These are phyloP conservation scores for Cerastoderma edule DNA, from an alignment of 2,888 invertebrate genomes.

Conservation along the genomic window DNA sequence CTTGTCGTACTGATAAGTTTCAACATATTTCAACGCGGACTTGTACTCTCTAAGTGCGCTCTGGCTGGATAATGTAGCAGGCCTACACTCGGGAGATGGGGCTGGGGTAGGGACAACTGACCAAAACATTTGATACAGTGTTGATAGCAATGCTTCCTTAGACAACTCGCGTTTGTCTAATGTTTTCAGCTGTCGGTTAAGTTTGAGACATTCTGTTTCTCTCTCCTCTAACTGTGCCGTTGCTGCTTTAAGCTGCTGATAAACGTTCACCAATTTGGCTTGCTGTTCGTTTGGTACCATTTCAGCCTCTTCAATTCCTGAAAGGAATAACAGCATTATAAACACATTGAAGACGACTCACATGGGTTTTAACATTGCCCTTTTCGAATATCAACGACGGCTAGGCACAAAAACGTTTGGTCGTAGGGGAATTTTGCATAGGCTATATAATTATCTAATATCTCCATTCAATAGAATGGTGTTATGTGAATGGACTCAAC, in stretches of 20 bases:
- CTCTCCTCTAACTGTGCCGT: conserved; percentile 28
- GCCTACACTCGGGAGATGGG: neutral
- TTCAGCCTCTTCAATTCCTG: conserved; percentile 28
- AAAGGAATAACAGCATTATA: neutral
- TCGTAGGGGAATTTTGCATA: too few relatives aligned
- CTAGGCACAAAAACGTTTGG: too few relatives aligned
- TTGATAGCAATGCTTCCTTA: neutral
- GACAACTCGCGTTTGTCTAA: neutral
- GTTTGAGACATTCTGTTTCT: conserved; percentile 9
- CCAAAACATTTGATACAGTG: conserved; percentile 2
- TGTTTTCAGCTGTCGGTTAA: neutral
- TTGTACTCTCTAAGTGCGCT: neutral
- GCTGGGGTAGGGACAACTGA: neutral
- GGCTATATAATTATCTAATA: too few relatives aligned
- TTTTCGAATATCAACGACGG: too few relatives aligned
- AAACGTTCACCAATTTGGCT: conserved; percentile 34
- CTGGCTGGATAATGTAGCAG: conserved; percentile 17
- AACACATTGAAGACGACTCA: too few relatives aligned
- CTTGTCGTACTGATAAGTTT: neutral
- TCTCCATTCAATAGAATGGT: too few relatives aligned
- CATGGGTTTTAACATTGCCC: too few relatives aligned
- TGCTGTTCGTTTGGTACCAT: conserved; percentile 30
- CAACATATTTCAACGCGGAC: neutral
- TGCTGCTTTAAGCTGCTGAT: conserved; percentile 30
- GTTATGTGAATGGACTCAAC: too few relatives aligned